Base-by-base conservation (phyloP, 2,113 vertebrate species). In the Myotis brandtii region DNA sequence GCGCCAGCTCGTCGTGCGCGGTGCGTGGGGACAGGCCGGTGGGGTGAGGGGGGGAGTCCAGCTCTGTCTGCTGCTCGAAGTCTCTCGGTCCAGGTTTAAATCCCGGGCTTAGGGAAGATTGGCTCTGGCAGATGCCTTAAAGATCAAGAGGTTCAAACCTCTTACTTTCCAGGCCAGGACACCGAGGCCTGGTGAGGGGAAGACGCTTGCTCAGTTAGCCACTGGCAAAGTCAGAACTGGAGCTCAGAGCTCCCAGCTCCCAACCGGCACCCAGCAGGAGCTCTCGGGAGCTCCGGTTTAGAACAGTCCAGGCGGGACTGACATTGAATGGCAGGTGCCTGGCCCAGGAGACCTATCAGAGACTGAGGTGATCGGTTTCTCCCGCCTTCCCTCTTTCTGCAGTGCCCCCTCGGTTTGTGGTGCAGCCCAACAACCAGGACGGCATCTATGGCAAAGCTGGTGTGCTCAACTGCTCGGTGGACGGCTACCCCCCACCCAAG, bases 381-480 rank as follows among this genome's bases (percentile, higher is more conserved):
- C 69, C 66, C 27, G 0, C 48, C 6, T n/a, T 17, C 30, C n/a
- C 56, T 67, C 79, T 81, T 93, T 76, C 3, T 27, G 4, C 97
- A 99, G 99, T 99, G 86, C 99, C 99, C n/a, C 99, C 99, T 96
- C 99, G 99, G 20, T 99, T 99, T 46, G 99, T 99, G 98, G 99
- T 99, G 54, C 99, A 99, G 76, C 99, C 99, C 95, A 99, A 99
- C 98, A 99, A 99, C 97, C 99, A 99, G 96, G 99, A 99, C 20
- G 99, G 99, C 91, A 99, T 99, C 97, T 99, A 99, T 0, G 99
- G 99, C 37, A 99, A 99, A 97, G 99, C 99, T 0, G 99, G 99
- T 7, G 99, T 99, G 97, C 98, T 99, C 64, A 99, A 99, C 97
- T 99, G 99, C 96, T 99, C 99, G 0, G 99, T 99, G 27, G 99